Conservation (phyloP, 2,113 vertebrate species). For the Ceuthmochares aereus region DNA sequence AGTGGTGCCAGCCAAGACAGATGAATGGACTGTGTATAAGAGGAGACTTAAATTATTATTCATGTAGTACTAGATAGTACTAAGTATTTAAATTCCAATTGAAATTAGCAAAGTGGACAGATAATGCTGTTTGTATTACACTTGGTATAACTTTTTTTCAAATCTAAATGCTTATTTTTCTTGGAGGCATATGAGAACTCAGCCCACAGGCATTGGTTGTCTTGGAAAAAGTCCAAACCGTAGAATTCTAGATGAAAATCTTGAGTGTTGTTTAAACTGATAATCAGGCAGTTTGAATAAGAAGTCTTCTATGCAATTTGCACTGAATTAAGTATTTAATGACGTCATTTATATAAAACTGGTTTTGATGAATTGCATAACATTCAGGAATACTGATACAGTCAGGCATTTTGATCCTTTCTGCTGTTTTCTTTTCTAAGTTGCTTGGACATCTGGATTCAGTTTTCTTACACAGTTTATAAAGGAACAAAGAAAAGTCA, state of each 20-base stretch:
- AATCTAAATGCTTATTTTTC: background rate
- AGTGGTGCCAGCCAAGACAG: background rate
- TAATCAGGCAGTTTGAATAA: background rate
- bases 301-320: background rate
- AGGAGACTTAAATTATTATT: background rate
- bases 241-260: background rate
- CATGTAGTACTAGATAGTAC: background rate
- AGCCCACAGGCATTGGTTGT: background rate
- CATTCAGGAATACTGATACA: background rate
- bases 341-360: background rate
- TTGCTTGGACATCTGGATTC: conserved; percentile 5
- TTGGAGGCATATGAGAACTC: background rate
- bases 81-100: background rate
- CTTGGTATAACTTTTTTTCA: background rate
- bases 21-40: background rate
- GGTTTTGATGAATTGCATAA: background rate
- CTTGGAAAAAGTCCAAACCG: background rate
- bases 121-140: background rate
- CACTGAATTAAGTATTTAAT: background rate
- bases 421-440: background rate
- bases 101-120: background rate
- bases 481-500: background rate
- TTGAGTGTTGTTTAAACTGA: background rate
- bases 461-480: background rate
- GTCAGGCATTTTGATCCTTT: background rate